Percentiles rank a stretch among this genome's conserved stretches.
phyloP scores from a whole-genome alignment of 2,113 vertebrate genomes.

The Monarcha castaneiventris region DNA sequence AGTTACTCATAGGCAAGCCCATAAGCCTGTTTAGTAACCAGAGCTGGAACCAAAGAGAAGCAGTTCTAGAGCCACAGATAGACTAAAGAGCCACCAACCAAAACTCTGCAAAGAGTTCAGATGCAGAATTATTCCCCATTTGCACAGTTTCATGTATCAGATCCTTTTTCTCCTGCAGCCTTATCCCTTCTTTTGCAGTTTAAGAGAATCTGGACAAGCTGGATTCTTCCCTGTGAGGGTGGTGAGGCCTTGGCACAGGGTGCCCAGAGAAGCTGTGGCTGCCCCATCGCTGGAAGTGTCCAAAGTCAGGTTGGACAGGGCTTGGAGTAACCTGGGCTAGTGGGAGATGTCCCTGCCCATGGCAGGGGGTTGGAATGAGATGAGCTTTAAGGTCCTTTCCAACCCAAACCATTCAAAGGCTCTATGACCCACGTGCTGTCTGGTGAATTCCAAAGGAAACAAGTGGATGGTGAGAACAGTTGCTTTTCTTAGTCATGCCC shows the following conservation, averaged over 20 bases:
- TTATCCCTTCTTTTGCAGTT: not conserved
- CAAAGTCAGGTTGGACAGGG: rapidly evolving
- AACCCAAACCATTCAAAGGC: not conserved
- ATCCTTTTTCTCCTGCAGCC: not conserved
- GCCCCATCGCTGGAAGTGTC: not conserved
- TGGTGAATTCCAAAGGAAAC: not conserved
- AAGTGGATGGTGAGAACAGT: not conserved
- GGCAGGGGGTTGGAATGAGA: not conserved
- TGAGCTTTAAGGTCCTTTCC: not conserved
- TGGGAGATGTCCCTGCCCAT: not conserved
- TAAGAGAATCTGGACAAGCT: not conserved
- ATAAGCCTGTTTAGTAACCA: not conserved
- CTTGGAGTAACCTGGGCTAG: not conserved
- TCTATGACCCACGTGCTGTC: rapidly evolving
- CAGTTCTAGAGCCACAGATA: not conserved
- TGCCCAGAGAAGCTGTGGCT: not conserved
- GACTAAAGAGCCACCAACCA: not conserved
- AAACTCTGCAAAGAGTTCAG: not conserved
- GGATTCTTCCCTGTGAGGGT: not conserved
- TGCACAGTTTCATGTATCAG: not conserved
- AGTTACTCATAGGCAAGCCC: not conserved
- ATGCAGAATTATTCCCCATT: not conserved
- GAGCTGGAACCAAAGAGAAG: not conserved
- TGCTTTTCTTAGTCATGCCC: not conserved
- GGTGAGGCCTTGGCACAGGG: rapidly evolving